phyloP scores from a whole-genome alignment of 2,797 vertebrate species.

The Sebastes diploproa region DNA sequence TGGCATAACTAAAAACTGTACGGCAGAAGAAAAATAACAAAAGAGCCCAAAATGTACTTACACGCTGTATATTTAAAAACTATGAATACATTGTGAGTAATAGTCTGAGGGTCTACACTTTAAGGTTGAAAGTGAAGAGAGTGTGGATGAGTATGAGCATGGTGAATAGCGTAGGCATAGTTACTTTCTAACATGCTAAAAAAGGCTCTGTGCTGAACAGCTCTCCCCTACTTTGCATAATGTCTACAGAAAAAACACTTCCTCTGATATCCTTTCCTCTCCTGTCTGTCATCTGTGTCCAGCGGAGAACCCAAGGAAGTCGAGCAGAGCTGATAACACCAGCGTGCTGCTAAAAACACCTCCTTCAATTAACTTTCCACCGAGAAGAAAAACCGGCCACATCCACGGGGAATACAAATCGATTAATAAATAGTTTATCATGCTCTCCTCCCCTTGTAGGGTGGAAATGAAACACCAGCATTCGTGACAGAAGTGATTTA shows the following conservation, averaged over 20 bases:
- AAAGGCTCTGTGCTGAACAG: too few relatives aligned
- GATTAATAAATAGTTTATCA: slow-evolving; percentile 72
- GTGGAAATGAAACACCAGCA: slow-evolving; percentile 67
- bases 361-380: slow-evolving; percentile 64
- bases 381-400: slow-evolving; percentile 17
- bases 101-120: too few relatives aligned
- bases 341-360: slow-evolving; percentile 17
- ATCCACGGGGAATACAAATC: slow-evolving; percentile 54
- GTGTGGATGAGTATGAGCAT: too few relatives aligned
- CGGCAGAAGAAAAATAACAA: too few relatives aligned
- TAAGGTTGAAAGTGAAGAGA: too few relatives aligned
- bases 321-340: not conserved
- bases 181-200: too few relatives aligned
- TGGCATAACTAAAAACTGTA: too few relatives aligned
- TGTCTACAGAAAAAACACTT: not conserved
- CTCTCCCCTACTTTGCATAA: too few relatives aligned
- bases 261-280: not conserved
- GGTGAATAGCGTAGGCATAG: too few relatives aligned
- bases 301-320: slow-evolving; percentile 8
- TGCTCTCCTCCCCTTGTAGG: slow-evolving; percentile 32
- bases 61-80: too few relatives aligned
- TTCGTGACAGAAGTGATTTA: slow-evolving; percentile 66
- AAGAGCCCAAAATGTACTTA: too few relatives aligned
- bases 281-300: not conserved
- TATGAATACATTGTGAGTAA: too few relatives aligned